Base-by-base conservation (phyloP, 2,797 vertebrate species). In the Pampus argenteus region DNA sequence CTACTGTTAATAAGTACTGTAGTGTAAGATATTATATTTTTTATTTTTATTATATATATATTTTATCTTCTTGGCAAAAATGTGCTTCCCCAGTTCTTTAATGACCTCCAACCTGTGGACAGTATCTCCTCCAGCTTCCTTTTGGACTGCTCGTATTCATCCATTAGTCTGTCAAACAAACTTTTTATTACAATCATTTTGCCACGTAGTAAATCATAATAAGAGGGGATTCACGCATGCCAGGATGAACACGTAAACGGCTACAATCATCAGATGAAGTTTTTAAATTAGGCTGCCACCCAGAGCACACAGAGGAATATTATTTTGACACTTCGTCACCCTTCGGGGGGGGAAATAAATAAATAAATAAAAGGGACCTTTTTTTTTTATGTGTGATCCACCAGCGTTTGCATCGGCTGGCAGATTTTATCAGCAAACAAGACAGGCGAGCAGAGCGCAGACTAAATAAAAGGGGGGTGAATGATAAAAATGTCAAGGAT, bases 361-460 rank as follows among this genome's bases (percentile, higher is more conserved):
- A n/a, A n/a, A n/a, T n/a, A n/a, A n/a, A n/a, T n/a, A n/a, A 64
- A 85, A 71, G 40, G 73, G 59, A 1, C 14, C 88, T 91, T 94
- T 93, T 94, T 91, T 94, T 93, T 94, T 95, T 93, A 95, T 94
- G 94, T 93, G 85, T 31, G 86, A 93, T 93, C 91, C 86, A 66
- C 89, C 87, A 71, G 67, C 89, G 90, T 88, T 56, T 7, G 58
- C 85, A 89, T 76, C 54, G 76, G 90, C 88, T 89, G 93, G 71
- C 86, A 94, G 93, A 94, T 94, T 67, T 87, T 91, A 90, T 94
- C 91, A 84, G 93, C 74, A 88, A 94, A 90, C 87, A 85, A 85
- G 79, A 92, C 91, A 92, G 87, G 86, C 83, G 76, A 92, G 91
- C 77, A 3, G 84, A 66, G 83, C 81, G 48, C 71, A 70, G 89